These are phyloP conservation scores for Clepsis dumicolana DNA, from an alignment of 2,888 invertebrate genomes.

Conservation along the genomic window DNA sequence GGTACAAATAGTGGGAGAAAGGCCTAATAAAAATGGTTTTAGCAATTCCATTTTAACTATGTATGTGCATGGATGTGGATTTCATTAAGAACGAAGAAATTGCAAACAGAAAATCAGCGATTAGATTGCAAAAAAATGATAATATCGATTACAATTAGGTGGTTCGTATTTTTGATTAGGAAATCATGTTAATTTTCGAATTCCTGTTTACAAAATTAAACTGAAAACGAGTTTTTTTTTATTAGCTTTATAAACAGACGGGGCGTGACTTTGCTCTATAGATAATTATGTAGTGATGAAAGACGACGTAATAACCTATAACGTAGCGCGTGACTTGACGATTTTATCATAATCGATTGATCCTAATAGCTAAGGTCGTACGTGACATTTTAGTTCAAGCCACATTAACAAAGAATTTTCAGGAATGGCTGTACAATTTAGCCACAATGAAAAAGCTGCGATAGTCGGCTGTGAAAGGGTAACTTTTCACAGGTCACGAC, in stretches of 20 bases:
- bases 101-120: no score
- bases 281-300: not conserved
- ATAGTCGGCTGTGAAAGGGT: constrained; percentile 18
- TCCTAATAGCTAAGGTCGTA: constrained; percentile 5
- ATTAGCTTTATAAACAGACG: not conserved
- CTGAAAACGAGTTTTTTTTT: not conserved
- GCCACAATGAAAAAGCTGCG: constrained; percentile 20
- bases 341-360: constrained; percentile 1
- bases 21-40: not conserved
- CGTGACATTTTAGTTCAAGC: constrained; percentile 23
- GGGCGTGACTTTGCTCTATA: not conserved
- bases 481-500: constrained; percentile 34
- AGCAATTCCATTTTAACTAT: no score
- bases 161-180: no score
- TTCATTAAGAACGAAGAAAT: no score
- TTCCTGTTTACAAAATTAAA: not conserved
- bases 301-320: not conserved
- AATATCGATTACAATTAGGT: no score
- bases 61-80: no score
- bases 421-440: constrained; percentile 23
- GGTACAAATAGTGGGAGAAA: constrained; percentile 4
- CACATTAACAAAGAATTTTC: constrained; percentile 32
- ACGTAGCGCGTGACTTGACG: not conserved
- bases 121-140: not conserved
- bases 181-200: not conserved